Percentiles rank a stretch among this genome's conserved stretches.
Conservation (phyloP, 2,113 vertebrate species). For the Sterna hirundo region DNA sequence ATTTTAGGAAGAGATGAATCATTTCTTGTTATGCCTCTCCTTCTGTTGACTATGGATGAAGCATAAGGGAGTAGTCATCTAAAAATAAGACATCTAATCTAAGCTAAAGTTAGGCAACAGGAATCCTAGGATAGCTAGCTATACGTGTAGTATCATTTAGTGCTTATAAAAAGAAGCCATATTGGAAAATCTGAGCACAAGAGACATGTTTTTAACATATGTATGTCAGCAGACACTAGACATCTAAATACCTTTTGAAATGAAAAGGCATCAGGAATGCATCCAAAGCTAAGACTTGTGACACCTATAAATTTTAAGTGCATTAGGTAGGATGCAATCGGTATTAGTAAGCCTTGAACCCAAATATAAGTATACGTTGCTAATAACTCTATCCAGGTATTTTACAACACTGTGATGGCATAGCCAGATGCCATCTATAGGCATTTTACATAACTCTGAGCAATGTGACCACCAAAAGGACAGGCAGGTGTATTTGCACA, state of each 20-base stretch:
- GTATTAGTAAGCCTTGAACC: not conserved
- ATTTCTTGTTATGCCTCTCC: not conserved
- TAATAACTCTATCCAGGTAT: not conserved
- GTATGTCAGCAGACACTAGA: not conserved
- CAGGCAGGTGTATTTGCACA: not conserved
- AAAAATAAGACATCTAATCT: slow-evolving; percentile 15
- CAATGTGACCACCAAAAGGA: not conserved
- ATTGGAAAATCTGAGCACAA: not conserved
- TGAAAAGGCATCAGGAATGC: not conserved
- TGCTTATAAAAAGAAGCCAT: not conserved
- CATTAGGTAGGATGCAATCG: not conserved
- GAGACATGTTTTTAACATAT: not conserved
- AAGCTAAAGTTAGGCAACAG: slow-evolving; percentile 18
- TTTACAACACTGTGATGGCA: not conserved
- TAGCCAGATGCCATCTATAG: not conserved
- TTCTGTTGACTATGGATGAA: slow-evolving; percentile 25
- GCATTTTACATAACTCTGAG: not conserved
- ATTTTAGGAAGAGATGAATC: slow-evolving; percentile 25
- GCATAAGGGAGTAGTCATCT: not conserved
- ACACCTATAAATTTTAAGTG: not conserved
- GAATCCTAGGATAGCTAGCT: not conserved
- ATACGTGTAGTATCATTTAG: not conserved
- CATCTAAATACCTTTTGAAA: not conserved
- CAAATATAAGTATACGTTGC: rapidly evolving
- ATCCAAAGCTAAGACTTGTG: not conserved